Percentiles rank a stretch among this genome's conserved stretches.
These are phyloP conservation scores for Sclerurus mexicanus DNA, from an alignment of 2,113 vertebrate genomes.

Conservation along the genomic window DNA sequence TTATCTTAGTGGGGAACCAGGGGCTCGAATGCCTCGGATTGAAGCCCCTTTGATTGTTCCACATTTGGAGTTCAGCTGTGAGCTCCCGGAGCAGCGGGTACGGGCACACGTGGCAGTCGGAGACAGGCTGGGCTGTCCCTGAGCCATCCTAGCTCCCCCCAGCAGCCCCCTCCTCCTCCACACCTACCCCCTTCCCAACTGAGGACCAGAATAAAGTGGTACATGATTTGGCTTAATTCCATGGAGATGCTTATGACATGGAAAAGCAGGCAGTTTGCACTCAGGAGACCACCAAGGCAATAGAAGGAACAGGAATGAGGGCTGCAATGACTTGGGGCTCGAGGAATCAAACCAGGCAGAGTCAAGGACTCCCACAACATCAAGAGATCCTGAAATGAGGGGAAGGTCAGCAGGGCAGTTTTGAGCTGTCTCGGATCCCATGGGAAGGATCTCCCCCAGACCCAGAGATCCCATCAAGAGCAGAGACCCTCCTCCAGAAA, in stretches of 20 bases:
- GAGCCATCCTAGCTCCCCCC: background rate
- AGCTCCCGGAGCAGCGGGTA: background rate
- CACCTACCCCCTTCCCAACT: background rate
- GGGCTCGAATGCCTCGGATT: background rate
- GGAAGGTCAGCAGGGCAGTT: background rate
- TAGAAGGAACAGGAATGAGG: fast-evolving
- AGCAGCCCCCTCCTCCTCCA: background rate
- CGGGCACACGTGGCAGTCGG: background rate
- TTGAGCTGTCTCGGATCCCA: background rate
- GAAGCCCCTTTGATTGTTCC: background rate
- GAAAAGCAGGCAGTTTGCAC: background rate
- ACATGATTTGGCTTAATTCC: background rate
- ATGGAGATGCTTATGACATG: background rate
- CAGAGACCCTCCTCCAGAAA: background rate
- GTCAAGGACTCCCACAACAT: background rate
- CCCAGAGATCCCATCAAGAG: fast-evolving
- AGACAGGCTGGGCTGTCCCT: background rate
- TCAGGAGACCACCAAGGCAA: background rate
- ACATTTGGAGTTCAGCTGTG: conserved; percentile 16
- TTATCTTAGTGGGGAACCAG: background rate
- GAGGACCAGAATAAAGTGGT: background rate
- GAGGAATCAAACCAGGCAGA: background rate
- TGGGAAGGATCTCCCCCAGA: background rate
- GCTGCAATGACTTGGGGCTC: background rate
- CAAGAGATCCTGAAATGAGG: background rate